A percentile compares a stretch with the other conserved stretches of the same genome.
Conservation (phyloP, 2,888 invertebrate genomes). For the Hedychridium roseum region DNA sequence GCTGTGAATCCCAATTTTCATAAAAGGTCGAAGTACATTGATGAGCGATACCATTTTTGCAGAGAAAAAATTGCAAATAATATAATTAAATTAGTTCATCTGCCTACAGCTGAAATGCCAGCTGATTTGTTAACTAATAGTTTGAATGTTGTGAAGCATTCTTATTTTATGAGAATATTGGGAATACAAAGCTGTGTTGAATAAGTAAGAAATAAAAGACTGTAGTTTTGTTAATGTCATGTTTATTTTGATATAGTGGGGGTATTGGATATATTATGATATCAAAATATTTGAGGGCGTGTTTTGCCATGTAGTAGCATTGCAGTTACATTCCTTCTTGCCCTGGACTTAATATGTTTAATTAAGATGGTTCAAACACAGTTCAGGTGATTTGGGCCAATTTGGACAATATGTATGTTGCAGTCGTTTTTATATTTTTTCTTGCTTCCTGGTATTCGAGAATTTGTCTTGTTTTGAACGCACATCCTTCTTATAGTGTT, state of each 20-base stretch:
- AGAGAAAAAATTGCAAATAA: not conserved
- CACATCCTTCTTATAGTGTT: constrained; percentile 32
- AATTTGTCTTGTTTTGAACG: constrained; percentile 22
- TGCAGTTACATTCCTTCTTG: too few relatives aligned
- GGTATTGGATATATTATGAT: not conserved
- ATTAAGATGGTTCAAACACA: constrained; percentile 28
- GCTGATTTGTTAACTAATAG: not conserved
- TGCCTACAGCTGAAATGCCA: constrained; percentile 2
- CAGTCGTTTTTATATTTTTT: constrained; percentile 27
- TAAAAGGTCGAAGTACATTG: not conserved
- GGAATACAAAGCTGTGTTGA: not conserved
- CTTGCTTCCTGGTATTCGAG: constrained; percentile 24
- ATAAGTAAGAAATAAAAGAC: too few relatives aligned
- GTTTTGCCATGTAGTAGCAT: constrained; percentile 1
- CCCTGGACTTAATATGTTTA: too few relatives aligned
- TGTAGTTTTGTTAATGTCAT: not conserved
- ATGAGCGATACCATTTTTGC: not conserved
- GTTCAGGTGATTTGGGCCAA: constrained; percentile 26
- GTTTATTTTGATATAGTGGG: not conserved
- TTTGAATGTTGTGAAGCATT: not conserved
- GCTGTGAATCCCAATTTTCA: not conserved
- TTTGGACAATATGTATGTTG: constrained; percentile 25
- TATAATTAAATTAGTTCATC: not conserved
- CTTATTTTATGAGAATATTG: not conserved
- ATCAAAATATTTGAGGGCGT: not conserved